phyloP scores from a whole-genome alignment of 2,888 invertebrate genomes.

The Limenitis camilla region DNA sequence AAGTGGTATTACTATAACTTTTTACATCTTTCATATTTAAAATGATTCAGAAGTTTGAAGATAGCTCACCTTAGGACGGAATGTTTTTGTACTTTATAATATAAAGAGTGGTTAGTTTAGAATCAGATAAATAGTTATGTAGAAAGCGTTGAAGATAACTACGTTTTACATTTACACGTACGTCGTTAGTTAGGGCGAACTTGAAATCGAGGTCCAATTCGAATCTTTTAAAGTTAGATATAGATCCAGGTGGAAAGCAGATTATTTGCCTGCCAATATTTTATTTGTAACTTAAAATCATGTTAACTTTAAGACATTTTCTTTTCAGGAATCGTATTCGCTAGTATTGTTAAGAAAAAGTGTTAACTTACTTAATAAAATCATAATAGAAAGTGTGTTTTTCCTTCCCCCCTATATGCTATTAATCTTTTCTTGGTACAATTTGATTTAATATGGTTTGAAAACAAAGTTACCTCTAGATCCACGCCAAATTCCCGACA shows the following conservation, averaged over 20 bases:
- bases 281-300: conserved; percentile 61
- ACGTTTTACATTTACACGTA: conserved; percentile 37
- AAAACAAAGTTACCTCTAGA: conserved; percentile 60
- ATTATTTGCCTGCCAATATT: conserved; percentile 49
- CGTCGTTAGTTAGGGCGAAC: conserved; percentile 62
- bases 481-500: conserved; percentile 67
- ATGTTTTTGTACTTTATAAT: conserved; percentile 21
- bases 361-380: conserved; percentile 67
- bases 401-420: conserved; percentile 28
- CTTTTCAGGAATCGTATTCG: conserved; percentile 65
- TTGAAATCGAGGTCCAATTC: conserved; percentile 71
- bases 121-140: conserved; percentile 2
- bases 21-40: too few species aligned
- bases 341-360: conserved; percentile 69
- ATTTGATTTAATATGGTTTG: conserved; percentile 22
- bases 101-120: conserved; percentile 15
- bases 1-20: too few species aligned
- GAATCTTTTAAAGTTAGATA: conserved; percentile 56
- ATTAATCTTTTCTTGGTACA: conserved; percentile 22
- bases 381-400: conserved; percentile 45
- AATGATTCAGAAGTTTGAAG: conserved; percentile 4
- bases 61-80: conserved; percentile 21
- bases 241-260: conserved; percentile 51
- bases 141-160: conserved; percentile 18
- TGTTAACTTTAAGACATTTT: conserved; percentile 65